These are phyloP conservation scores for Saturnia japonica DNA, from an alignment of 2,888 invertebrate genomes.

Conservation along the genomic window DNA sequence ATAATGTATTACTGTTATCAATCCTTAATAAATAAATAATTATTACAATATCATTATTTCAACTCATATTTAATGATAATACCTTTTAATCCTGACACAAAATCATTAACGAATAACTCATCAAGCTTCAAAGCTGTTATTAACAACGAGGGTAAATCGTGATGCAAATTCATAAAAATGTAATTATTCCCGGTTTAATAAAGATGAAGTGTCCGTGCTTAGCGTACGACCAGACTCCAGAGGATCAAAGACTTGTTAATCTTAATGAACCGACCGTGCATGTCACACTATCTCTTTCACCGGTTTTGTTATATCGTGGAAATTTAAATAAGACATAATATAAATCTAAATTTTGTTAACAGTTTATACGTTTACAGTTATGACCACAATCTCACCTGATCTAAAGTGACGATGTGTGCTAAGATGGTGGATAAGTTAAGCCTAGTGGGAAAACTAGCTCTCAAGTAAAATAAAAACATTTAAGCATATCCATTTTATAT, in stretches of 20 bases:
- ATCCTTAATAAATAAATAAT: too few species aligned
- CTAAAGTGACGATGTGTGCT: too few species aligned
- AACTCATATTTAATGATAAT: too few species aligned
- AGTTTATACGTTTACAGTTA: too few species aligned
- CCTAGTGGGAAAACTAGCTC: too few species aligned
- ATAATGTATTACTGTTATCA: too few species aligned
- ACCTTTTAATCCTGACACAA: neutral
- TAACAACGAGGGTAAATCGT: slow-evolving; percentile 48
- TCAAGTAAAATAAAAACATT: too few species aligned
- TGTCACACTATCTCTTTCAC: neutral
- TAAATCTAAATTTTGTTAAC: neutral
- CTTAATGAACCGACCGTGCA: slow-evolving; percentile 47
- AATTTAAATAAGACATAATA: neutral
- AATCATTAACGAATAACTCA: slow-evolving; percentile 49
- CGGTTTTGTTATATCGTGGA: neutral
- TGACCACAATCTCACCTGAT: too few species aligned
- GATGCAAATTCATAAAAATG: slow-evolving; percentile 53
- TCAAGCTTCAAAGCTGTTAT: slow-evolving; percentile 55
- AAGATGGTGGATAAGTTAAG: too few species aligned
- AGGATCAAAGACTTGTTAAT: slow-evolving; percentile 55
- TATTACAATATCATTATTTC: too few species aligned
- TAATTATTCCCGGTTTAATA: slow-evolving; percentile 58
- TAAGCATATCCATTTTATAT: too few species aligned
- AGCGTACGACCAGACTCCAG: slow-evolving; percentile 52
- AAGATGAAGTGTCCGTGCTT: slow-evolving; percentile 61